Conservation (phyloP, 2,888 invertebrate species). For the Rhagium mordax region DNA sequence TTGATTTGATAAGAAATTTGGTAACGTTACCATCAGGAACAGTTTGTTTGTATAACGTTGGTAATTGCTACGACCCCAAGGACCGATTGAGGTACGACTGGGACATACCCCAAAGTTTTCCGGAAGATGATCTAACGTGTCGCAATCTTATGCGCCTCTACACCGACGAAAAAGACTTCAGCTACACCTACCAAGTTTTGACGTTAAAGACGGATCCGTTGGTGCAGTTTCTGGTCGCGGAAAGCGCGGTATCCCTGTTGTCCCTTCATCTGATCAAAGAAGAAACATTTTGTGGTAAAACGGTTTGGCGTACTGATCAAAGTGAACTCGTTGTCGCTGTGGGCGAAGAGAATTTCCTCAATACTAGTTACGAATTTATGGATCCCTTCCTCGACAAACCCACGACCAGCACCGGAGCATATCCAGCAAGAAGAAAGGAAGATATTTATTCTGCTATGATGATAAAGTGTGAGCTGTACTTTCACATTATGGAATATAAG, state of each 20-base stretch:
- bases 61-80: background rate
- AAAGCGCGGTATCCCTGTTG: background rate
- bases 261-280: background rate
- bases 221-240: background rate
- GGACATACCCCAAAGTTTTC: background rate
- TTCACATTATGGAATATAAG: background rate
- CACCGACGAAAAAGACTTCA: background rate
- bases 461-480: background rate
- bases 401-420: background rate
- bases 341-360: background rate
- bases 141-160: background rate
- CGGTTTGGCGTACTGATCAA: background rate
- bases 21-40: background rate
- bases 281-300: background rate
- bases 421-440: background rate
- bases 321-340: slow-evolving; percentile 3
- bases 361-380: background rate
- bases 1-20: background rate
- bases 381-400: background rate
- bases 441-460: background rate
- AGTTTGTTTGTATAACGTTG: background rate
- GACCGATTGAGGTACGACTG: background rate
- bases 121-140: background rate
- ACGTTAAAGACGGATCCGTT: background rate
- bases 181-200: background rate